These are phyloP conservation scores for Bryconaethiops microstoma DNA, from an alignment of 2,797 vertebrate genomes.

Conservation along the genomic window DNA sequence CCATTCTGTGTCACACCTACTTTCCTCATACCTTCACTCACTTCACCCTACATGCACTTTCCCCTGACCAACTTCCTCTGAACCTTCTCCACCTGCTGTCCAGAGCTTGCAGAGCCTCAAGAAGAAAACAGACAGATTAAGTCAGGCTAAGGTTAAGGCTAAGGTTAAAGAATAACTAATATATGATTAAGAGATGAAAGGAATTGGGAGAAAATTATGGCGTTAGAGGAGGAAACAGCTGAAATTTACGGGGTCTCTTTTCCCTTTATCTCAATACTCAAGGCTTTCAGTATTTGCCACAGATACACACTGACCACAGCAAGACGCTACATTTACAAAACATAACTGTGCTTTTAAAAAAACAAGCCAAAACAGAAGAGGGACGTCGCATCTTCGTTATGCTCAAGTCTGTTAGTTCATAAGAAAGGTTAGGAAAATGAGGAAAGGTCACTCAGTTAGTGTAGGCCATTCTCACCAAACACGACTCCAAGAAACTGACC, in stretches of 20 bases:
- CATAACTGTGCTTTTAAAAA: conserved; percentile 61
- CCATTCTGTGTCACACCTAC: not conserved
- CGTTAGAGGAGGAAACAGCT: not conserved
- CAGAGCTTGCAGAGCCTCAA: conserved; percentile 57
- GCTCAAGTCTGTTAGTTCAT: not conserved
- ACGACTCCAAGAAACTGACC: not conserved
- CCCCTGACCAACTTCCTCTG: conserved; percentile 58
- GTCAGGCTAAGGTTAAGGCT: not conserved
- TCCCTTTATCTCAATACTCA: conserved; percentile 52
- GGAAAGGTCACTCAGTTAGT: conserved; percentile 22
- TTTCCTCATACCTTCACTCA: not conserved
- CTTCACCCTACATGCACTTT: conserved; percentile 57
- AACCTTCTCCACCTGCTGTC: conserved; percentile 21
- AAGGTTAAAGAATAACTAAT: not conserved
- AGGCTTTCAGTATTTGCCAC: conserved; percentile 57
- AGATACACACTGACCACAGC: conserved; percentile 34
- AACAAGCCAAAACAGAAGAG: conserved; percentile 17
- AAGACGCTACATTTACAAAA: conserved; percentile 42
- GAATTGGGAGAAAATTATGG: not conserved
- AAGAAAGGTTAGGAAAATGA: conserved; percentile 28
- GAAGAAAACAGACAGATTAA: conserved; percentile 24
- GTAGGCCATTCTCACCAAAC: not conserved
- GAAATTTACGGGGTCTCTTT: not conserved
- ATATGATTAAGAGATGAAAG: not conserved
- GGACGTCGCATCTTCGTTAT: conserved; percentile 9